Evolutionary conservation across 2,113 vertebrate genomes (phyloP).

Genomic region (Romanogobio albipinnatus): DNA sequence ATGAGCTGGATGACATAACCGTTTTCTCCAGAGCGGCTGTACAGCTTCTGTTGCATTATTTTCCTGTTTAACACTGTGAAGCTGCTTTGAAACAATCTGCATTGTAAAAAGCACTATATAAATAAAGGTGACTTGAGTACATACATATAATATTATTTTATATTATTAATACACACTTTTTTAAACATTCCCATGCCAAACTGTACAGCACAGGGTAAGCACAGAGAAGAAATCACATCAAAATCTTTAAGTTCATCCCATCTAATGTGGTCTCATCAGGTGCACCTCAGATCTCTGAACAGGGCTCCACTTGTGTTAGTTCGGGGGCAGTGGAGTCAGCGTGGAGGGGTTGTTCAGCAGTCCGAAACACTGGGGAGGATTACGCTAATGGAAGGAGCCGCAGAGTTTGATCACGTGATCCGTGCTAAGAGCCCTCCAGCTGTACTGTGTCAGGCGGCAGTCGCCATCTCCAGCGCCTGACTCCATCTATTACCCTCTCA

Average conservation of each 20-base stretch:
- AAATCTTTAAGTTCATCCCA: background rate
- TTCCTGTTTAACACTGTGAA: too few relatives aligned
- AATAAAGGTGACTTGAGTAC: too few relatives aligned
- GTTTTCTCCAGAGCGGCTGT: too few relatives aligned
- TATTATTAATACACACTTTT: too few relatives aligned
- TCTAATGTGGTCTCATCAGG: background rate
- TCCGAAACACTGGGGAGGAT: background rate
- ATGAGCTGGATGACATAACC: too few relatives aligned
- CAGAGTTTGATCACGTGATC: background rate
- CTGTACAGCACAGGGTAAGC: too few relatives aligned
- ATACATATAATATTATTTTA: too few relatives aligned
- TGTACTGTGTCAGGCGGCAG: background rate
- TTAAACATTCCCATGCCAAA: too few relatives aligned
- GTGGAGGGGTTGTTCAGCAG: background rate
- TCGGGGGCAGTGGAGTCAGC: background rate
- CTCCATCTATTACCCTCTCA: constrained; percentile 30
- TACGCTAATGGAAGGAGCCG: background rate
- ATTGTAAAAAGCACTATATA: too few relatives aligned
- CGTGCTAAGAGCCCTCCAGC: constrained; percentile 28
- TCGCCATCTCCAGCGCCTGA: background rate
- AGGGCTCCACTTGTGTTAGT: background rate
- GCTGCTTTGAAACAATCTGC: too few relatives aligned
- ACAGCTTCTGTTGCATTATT: too few relatives aligned
- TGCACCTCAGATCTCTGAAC: constrained; percentile 10
- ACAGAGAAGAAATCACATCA: too few relatives aligned